Evolutionary conservation across 2,888 invertebrate species (phyloP), one percentile per base, ranked within the genome.

Genomic region (Adelphocoris suturalis): DNA sequence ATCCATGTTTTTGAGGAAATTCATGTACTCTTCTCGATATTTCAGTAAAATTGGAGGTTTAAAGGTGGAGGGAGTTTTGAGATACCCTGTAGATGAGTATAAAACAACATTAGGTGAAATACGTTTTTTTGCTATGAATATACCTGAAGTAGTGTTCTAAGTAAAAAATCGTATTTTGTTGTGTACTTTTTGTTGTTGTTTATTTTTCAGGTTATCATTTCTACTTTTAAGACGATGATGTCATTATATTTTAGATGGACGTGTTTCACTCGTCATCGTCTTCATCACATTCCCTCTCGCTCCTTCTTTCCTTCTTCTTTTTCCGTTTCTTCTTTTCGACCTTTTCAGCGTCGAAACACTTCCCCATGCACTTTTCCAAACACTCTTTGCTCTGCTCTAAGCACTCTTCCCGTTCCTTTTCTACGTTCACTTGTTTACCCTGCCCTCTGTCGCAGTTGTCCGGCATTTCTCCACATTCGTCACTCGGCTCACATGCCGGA

Each of bases 331-430:
- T 78, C 47, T 37, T 47, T 13, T 78, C 47, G 11, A 16, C 28
- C 16, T 46, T 47, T 14, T 78, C 78, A 37, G 16, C 47, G 11
- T 37, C 47, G 19, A 78, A 78, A 47, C 78, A 78, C 46, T 78
- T 78, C 3, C 37, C 47, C 78, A 78, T 47, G 14, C 78, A 78
- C 47, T 78, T 78, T n/a, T 78, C 78, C 19, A 78, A 78, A 47
- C 78, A 78, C n/a, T 78, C 5, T 78, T 47, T 78, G 78, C 78
- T 78, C 5, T 78, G 37, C 5, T 78, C 68, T 13, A 68, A 23
- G 23, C 68, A 68, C 23, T 68, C 68, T 13, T 68, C 68, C 13
- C 23, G 23, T 68, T 68, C 68, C 13, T 68, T 68, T 12, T 68
- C 68, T 11, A 68, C 27, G 19, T 68, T 9, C 11, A 68, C 68